Evolutionary conservation across 1,140 invertebrate genomes (phyloP), one percentile per base, ranked within the genome.

Genomic region (Helicoverpa zea): DNA sequence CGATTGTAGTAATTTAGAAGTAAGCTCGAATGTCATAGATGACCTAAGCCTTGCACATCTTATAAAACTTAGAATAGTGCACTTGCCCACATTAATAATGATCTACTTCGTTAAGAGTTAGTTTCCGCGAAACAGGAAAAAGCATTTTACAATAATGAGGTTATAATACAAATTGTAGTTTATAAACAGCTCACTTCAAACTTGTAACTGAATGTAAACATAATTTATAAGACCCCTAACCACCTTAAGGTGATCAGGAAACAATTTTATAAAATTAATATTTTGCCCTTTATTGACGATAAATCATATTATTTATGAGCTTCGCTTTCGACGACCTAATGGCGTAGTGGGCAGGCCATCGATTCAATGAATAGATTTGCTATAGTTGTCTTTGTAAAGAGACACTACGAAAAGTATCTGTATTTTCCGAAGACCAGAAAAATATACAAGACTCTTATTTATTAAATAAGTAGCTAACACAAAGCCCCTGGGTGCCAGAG

Each of bases 191-290:
- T 9, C 35, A 43, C 35, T n/a, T 56, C 0, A 9, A 23, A 23
- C 16, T 23, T 58, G 10, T 18, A 58, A 58, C 16, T 58, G 56
- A 7, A 64, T 47, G 35, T 64, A 66, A 49, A 49, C 9, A 66
- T 18, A 18, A 66, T 66, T 66, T 66, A 66, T 70, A 23, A 23
- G 30, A 29, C 49, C 58, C n/a, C 72, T 72, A 63, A 18, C 1
- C 51, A 16, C 49, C 54, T 49, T 70, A 29, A 70, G 18, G 47
- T 29, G 47, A 49, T 51, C 64, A 51, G 18, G 49, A 29, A 70
- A 70, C 49, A 14, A 64, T 43, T 64, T 64, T 73, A 63, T 73
- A 49, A 81, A 81, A 81, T 73, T 81, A 59, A 78, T 77, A 78
- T 78, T 81, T 63, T 81, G 74, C 49, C 76, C 66, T 64, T 73